A percentile compares a stretch with the other conserved stretches of the same genome.
Conservation (phyloP, 2,888 invertebrate species). For the Candidula unifasciata region DNA sequence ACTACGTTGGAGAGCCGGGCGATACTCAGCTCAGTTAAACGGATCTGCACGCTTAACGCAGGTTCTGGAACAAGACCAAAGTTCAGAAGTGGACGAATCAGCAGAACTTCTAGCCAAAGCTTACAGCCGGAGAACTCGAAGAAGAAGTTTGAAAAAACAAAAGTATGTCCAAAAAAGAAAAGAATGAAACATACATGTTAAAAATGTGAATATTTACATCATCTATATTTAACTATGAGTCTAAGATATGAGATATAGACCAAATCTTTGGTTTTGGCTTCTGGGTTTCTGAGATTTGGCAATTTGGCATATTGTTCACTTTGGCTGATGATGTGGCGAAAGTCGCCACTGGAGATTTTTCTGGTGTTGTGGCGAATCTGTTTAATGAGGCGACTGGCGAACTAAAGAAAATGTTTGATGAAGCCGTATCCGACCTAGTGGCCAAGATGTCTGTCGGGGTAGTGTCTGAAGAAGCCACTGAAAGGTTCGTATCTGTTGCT, state of each 20-base stretch:
- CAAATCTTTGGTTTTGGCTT: slow-evolving; percentile 50
- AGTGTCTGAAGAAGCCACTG: background rate
- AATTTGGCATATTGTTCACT: background rate
- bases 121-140: background rate
- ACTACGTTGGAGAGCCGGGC: too few relatives aligned
- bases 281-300: background rate
- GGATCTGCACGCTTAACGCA: too few relatives aligned
- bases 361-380: background rate
- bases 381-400: background rate
- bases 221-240: slow-evolving; percentile 11
- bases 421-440: too few relatives aligned
- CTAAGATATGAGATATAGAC: slow-evolving; percentile 49
- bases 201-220: background rate
- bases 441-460: too few relatives aligned
- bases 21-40: too few relatives aligned
- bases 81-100: too few relatives aligned
- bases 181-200: too few relatives aligned
- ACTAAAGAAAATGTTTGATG: too few relatives aligned
- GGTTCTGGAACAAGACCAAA: too few relatives aligned
- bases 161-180: background rate
- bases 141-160: background rate
- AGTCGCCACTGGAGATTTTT: background rate
- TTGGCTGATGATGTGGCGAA: too few relatives aligned
- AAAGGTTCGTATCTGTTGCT: background rate
- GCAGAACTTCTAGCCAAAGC: background rate